Base-by-base conservation (phyloP, 2,888 invertebrate species). In the Quadroppia sp. region DNA sequence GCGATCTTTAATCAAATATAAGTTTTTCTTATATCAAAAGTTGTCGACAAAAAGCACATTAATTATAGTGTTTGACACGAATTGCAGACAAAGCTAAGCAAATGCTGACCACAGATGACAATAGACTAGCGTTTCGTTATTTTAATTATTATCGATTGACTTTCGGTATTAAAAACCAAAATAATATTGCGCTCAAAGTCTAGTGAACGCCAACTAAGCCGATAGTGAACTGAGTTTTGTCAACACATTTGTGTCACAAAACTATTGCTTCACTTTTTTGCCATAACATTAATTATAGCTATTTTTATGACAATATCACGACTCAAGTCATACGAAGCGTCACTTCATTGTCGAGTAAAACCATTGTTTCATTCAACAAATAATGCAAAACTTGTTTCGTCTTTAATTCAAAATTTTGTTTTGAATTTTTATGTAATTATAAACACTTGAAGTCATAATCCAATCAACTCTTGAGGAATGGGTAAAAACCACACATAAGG, bases 271-370 rank as follows among this genome's bases (percentile, higher is more conserved):
- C 30, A 59, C 28, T 25, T 59, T 59, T 23, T 59, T 11, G 4
- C 15, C 59, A n/a, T n/a, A n/a, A n/a, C n/a, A 59, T 59, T 30
- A 59, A 59, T 59, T 59, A 59, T 59, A 28, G 30, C 20, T 20
- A 7, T 36, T 32, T 40, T 64, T 64, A 64, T 64, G 64, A 64
- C 64, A 64, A 64, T 36, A 17, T 59, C 56, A 56, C 48, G 20
- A 48, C 48, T n/a, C 3, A 15, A 53, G 20, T 53, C 28, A 28
- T 1, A 59, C n/a, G 56, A 59, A 13, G 13, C 56, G 56, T 59
- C 56, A 59, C 56, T 59, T 59, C 9, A 28, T 59, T 59, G 28
- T 28, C 15, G 17, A 3, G 28, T 15, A 15, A 59, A 28, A 9
- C 56, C 30, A 25, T 59, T 59, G 30, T 59, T 59, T 59, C n/a